Conservation (phyloP, 2,888 invertebrate genomes). For the Alloscopus bannaensis region DNA sequence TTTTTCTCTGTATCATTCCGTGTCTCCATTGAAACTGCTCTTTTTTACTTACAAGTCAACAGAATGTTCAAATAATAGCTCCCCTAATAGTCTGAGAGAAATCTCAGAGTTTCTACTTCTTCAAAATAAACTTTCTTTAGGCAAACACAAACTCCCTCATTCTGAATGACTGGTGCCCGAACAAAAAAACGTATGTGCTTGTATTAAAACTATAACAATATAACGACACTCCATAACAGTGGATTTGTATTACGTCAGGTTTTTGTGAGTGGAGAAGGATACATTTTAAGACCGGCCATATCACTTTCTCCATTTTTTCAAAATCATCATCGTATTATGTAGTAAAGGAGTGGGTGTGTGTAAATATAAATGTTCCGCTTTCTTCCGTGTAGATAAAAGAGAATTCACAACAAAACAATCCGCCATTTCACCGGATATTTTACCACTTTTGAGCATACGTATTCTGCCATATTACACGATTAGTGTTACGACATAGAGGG, state of each 20-base stretch:
- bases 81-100: constrained; percentile 60
- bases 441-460: constrained; percentile 5
- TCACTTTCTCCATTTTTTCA: constrained; percentile 5
- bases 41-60: constrained; percentile 58
- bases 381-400: constrained; percentile 24
- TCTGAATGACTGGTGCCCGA: no score
- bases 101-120: no score
- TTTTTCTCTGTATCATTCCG: constrained; percentile 27
- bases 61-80: constrained; percentile 60
- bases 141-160: constrained; percentile 31
- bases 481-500: constrained; percentile 19
- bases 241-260: constrained; percentile 27
- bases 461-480: neutral
- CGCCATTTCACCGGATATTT: constrained; percentile 19
- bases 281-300: no score
- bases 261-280: no score
- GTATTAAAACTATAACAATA: neutral
- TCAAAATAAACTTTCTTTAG: constrained; percentile 53
- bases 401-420: constrained; percentile 31
- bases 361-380: constrained; percentile 36
- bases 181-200: constrained; percentile 28
- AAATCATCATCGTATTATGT: constrained; percentile 8
- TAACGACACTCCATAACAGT: neutral
- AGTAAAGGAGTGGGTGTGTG: neutral
- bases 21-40: constrained; percentile 36